Conservation (phyloP, 2,797 vertebrate species). For the Pempheris klunzingeri region DNA sequence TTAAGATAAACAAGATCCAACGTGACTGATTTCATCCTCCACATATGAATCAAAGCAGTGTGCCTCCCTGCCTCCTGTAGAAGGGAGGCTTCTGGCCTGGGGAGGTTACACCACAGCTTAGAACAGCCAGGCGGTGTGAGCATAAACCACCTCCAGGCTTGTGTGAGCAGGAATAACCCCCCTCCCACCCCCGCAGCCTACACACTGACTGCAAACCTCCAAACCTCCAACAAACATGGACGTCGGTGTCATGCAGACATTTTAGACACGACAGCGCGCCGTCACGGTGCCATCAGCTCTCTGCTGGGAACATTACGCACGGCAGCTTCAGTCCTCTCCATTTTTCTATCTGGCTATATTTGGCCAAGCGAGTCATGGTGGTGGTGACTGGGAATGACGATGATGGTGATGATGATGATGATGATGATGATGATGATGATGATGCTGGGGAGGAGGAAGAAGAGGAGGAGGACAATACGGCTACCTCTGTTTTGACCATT, state of each 20-base stretch:
- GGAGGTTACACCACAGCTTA: slow-evolving; percentile 8
- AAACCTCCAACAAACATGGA: not conserved
- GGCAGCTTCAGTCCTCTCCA: no score
- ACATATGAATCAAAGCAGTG: not conserved
- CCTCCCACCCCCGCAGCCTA: slow-evolving; percentile 6
- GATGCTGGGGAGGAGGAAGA: not conserved
- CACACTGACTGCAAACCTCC: slow-evolving; percentile 1
- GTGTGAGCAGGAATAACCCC: slow-evolving; percentile 15
- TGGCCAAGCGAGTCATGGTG: slow-evolving; percentile 21
- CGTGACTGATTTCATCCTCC: not conserved
- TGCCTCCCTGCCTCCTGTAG: not conserved
- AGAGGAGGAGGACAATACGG: not conserved
- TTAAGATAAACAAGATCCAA: not conserved
- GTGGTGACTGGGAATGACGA: slow-evolving; percentile 25
- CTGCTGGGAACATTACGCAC: no score
- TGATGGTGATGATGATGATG: slow-evolving; percentile 15
- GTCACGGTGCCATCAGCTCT: no score
- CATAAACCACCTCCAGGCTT: slow-evolving; percentile 25
- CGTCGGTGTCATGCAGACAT: slow-evolving; percentile 32
- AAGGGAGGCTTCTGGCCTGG: not conserved
- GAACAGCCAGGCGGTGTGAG: slow-evolving; percentile 32
- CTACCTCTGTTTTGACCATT: slow-evolving; percentile 10
- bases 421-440: slow-evolving; percentile 2
- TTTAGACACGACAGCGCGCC: slow-evolving; percentile 28
- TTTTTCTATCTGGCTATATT: slow-evolving; percentile 2